Evolutionary conservation across 2,113 vertebrate species (phyloP).

Genomic region (Cygnus atratus): DNA sequence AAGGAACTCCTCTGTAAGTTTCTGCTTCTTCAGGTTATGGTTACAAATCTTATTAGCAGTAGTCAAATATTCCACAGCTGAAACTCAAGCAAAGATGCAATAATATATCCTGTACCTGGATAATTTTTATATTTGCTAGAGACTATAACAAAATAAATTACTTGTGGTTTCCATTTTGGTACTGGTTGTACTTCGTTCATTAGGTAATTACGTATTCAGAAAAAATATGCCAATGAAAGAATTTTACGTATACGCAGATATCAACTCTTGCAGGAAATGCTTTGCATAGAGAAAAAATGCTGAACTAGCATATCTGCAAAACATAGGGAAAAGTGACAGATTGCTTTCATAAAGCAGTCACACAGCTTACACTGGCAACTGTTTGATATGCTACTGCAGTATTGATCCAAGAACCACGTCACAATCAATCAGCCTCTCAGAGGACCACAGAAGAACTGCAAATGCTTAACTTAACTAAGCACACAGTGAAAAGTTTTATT

Average conservation of each 20-base stretch:
- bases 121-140: not conserved
- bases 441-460: conserved; percentile 3
- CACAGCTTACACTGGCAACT: not conserved
- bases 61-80: not conserved
- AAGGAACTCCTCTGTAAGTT: not conserved
- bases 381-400: not conserved
- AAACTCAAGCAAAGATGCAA: not conserved
- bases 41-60: not conserved
- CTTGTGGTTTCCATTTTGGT: not conserved
- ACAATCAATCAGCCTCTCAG: conserved; percentile 29
- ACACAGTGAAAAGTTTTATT: conserved; percentile 11
- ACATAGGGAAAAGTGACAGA: not conserved
- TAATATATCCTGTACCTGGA: not conserved
- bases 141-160: not conserved
- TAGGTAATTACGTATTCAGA: not conserved
- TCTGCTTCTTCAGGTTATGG: not conserved
- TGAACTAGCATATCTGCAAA: conserved; percentile 39
- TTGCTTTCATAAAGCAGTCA: not conserved
- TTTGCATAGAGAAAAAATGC: not conserved
- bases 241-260: not conserved
- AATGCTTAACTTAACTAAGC: conserved; percentile 52
- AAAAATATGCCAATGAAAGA: not conserved
- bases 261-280: not conserved
- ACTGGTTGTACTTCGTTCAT: not conserved
- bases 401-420: conserved; percentile 27